Percentiles rank a stretch among this genome's conserved stretches.
phyloP scores from a whole-genome alignment of 2,888 invertebrate genomes.

The Idaea straminata region DNA sequence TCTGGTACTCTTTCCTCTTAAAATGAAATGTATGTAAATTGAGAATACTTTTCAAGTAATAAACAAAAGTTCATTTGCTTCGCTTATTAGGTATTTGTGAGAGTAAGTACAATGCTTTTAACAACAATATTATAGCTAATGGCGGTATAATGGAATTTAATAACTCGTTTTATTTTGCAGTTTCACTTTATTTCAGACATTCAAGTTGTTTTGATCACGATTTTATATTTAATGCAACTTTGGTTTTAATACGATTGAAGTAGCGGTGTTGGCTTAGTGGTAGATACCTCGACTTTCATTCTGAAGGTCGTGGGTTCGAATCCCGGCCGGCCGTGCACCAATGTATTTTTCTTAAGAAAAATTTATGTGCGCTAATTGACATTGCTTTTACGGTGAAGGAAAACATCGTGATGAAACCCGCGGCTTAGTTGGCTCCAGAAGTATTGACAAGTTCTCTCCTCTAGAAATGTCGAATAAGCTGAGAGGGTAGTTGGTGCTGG shows the following conservation, averaged over 20 bases:
- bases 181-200: neutral
- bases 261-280: too few relatives aligned
- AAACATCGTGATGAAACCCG: too few relatives aligned
- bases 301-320: too few relatives aligned
- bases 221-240: neutral
- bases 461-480: too few relatives aligned
- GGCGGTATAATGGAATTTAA: constrained; percentile 2
- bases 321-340: too few relatives aligned
- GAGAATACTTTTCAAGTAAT: constrained; percentile 31
- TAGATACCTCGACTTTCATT: neutral
- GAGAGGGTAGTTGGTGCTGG: too few relatives aligned
- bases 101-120: constrained; percentile 34
- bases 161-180: constrained; percentile 1
- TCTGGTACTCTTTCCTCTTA: neutral
- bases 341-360: too few relatives aligned
- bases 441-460: too few relatives aligned
- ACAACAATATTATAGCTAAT: constrained; percentile 21
- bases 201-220: neutral
- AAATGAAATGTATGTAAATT: constrained; percentile 28
- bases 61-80: constrained; percentile 28
- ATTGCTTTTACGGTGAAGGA: too few relatives aligned
- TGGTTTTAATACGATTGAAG: neutral
- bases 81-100: constrained; percentile 38
- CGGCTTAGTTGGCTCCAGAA: too few relatives aligned
- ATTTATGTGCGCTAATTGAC: too few relatives aligned